phyloP scores from a whole-genome alignment of 2,888 invertebrate species.

The Synanthedon vespiformis region DNA sequence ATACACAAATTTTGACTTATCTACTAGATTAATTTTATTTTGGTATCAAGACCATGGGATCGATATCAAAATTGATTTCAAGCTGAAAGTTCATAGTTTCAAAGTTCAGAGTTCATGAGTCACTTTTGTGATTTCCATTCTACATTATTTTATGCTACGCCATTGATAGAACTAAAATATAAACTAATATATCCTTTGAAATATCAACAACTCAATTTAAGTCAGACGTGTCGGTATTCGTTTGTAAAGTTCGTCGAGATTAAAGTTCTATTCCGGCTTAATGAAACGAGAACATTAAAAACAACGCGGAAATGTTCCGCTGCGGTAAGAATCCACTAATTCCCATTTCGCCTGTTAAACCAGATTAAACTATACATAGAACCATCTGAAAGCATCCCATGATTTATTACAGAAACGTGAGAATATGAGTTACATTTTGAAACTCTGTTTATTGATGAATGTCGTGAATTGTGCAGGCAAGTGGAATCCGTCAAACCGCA shows the following conservation, averaged over 20 bases:
- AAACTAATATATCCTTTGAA: background rate
- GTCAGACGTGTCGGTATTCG: no score
- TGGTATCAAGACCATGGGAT: no score
- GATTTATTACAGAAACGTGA: slow-evolving; percentile 50
- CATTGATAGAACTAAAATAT: no score
- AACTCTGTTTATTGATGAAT: slow-evolving; percentile 12
- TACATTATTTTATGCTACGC: no score
- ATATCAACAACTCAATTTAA: background rate
- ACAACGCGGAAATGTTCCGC: slow-evolving; percentile 41
- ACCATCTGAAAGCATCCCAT: slow-evolving; percentile 39
- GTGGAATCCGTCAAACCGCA: background rate
- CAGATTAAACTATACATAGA: slow-evolving; percentile 54
- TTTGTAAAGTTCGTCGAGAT: slow-evolving; percentile 6
- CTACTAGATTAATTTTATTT: no score
- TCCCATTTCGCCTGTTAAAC: slow-evolving; percentile 43
- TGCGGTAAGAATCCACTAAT: slow-evolving; percentile 39
- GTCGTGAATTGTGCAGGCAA: slow-evolving; percentile 8
- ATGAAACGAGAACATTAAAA: slow-evolving; percentile 9
- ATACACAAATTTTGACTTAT: no score
- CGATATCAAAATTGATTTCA: no score
- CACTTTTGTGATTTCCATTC: no score
- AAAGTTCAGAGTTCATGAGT: no score
- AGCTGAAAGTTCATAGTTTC: no score
- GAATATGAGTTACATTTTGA: slow-evolving; percentile 37
- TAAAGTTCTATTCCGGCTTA: slow-evolving; percentile 10